Evolutionary conservation across 1,140 invertebrate species (phyloP).

Genomic region (Drosophila kanapiae): DNA sequence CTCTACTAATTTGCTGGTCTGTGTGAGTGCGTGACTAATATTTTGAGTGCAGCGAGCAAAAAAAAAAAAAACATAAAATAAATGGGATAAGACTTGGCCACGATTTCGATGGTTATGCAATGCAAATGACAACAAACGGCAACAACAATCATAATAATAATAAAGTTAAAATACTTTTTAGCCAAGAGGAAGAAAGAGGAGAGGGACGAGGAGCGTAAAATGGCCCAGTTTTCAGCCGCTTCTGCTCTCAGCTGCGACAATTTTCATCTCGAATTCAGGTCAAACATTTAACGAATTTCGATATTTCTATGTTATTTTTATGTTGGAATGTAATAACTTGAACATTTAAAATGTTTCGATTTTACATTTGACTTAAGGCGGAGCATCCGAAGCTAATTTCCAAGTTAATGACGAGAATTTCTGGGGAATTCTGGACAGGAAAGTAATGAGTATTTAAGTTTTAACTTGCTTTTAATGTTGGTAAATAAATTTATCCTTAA

Average conservation of each 20-base stretch:
- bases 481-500: neutral
- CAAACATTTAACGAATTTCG: conserved; percentile 38
- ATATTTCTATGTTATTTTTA: conserved; percentile 41
- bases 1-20: conserved; percentile 71
- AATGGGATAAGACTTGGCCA: conserved; percentile 60
- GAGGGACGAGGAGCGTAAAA: conserved; percentile 41
- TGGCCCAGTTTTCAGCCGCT: conserved; percentile 61
- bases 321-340: conserved; percentile 26
- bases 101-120: conserved; percentile 73
- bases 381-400: neutral
- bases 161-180: conserved; percentile 61
- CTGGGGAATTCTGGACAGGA: neutral
- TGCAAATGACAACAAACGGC: conserved; percentile 44
- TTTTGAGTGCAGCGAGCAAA: conserved; percentile 66
- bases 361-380: conserved; percentile 27
- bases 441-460: neutral
- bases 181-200: conserved; percentile 16
- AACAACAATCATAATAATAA: conserved; percentile 65
- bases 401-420: conserved; percentile 11
- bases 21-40: conserved; percentile 79
- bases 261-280: conserved; percentile 64
- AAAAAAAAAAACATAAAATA: conserved; percentile 9
- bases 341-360: conserved; percentile 20
- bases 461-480: neutral
- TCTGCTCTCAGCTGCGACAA: conserved; percentile 50